Base-by-base conservation (phyloP, 2,797 vertebrate species). In the Cynodonichthys magdalenae region DNA sequence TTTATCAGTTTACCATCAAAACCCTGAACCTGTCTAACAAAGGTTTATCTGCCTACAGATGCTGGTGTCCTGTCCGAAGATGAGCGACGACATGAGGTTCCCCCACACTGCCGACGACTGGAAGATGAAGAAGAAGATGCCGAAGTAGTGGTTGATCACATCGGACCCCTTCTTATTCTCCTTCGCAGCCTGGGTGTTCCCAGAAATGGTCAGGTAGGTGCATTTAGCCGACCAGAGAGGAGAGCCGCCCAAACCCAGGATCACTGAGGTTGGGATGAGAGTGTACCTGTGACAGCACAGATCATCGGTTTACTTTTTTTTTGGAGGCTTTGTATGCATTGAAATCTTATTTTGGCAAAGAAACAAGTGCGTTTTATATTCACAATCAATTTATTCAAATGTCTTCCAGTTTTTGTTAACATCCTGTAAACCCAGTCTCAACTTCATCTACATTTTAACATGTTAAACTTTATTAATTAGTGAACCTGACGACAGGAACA, bases 161-260 rank as follows among this genome's bases (percentile, higher is more conserved):
- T 98, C 94, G 6, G 90, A 87, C 61, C 90, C 87, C 15, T 59
- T 86, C 59, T 94, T 94, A 6, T 92, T 92, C 0, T 85, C 81
- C 53, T 80, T 89, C 45, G 84, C 50, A 0, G 94, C 96, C 0
- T 93, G 92, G 0, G 0, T 0, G 61, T 94, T 96, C 3, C 96
- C 96, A 52, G 89, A 74, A 63, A 93, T 89, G 41, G 97, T 98
- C 79, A 99, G 94, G 82, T 96, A 98, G n/a, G 96, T 93, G 77
- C 96, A 95, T 74, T 98, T 97, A 0, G 97, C 95, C 2, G 97
- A 95, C 97, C 97, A 99, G 65, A 99, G 92, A 0, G 95, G 95
- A 0, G 96, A 95, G 11, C 95, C 97, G 1, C 96, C 97, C 54
- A 97, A 61, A 39, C 97, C 97, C 85, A 99, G 90, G 83, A 99